phyloP scores from a whole-genome alignment of 2,888 invertebrate genomes.

The Siphlonurus alternatus region DNA sequence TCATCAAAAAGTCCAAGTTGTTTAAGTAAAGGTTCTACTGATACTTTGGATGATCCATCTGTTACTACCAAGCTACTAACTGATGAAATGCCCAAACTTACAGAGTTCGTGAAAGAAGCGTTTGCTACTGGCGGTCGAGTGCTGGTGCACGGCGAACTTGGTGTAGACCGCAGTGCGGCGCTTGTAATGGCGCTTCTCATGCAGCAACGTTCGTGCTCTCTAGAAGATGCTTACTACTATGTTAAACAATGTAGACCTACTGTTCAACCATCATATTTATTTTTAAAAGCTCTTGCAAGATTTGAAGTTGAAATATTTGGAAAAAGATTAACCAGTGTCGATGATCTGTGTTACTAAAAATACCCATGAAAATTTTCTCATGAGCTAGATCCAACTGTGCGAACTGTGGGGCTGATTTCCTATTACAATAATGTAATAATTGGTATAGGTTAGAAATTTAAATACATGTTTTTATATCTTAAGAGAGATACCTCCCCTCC shows the following conservation, averaged over 20 bases:
- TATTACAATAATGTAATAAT: too few relatives aligned
- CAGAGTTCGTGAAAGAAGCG: slow-evolving; percentile 16
- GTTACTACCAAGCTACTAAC: background rate
- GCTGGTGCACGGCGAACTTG: slow-evolving; percentile 21
- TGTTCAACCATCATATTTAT: slow-evolving; percentile 17
- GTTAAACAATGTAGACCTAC: slow-evolving; percentile 17
- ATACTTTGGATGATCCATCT: background rate
- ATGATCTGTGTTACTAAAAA: slow-evolving; percentile 15
- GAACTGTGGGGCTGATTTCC: too few relatives aligned
- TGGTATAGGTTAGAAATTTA: too few relatives aligned
- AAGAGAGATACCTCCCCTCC: too few relatives aligned
- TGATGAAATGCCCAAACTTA: slow-evolving; percentile 7
- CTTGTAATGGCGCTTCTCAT: slow-evolving; percentile 18
- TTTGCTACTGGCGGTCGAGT: slow-evolving; percentile 17
- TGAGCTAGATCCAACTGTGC: too few relatives aligned
- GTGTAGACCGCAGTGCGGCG: slow-evolving; percentile 18
- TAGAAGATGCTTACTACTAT: slow-evolving; percentile 17
- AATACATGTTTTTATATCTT: too few relatives aligned
- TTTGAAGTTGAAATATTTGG: slow-evolving; percentile 19
- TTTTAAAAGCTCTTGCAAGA: slow-evolving; percentile 16
- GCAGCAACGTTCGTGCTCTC: slow-evolving; percentile 11
- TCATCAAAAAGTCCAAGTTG: background rate
- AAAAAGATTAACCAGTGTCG: slow-evolving; percentile 15
- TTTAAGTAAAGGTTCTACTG: background rate
- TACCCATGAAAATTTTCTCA: too few relatives aligned